A percentile compares a stretch with the other conserved stretches of the same genome.
These are phyloP conservation scores for Idaea straminata DNA, from an alignment of 2,888 invertebrate genomes.

Conservation along the genomic window DNA sequence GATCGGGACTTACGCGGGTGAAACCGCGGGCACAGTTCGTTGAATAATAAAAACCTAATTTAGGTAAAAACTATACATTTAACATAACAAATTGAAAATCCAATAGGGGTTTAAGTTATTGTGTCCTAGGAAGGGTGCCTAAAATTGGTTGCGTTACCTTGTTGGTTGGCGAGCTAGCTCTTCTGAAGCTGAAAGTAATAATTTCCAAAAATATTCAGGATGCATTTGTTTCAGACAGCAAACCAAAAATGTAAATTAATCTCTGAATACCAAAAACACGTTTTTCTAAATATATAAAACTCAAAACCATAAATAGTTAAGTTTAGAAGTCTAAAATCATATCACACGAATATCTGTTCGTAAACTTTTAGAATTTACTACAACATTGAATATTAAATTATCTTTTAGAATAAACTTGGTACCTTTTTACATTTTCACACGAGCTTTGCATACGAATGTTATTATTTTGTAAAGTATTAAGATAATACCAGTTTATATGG, in stretches of 20 bases:
- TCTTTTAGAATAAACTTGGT: neutral
- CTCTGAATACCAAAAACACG: neutral
- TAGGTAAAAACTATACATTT: no score
- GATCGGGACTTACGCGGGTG: no score
- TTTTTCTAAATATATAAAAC: neutral
- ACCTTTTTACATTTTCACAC: neutral
- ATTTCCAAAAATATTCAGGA: no score
- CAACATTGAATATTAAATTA: neutral
- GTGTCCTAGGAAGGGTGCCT: no score
- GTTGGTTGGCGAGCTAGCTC: no score
- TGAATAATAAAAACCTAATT: no score
- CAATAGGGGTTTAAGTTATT: no score
- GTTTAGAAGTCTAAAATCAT: neutral
- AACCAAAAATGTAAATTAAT: neutral
- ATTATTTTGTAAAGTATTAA: neutral
- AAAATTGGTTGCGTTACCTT: no score
- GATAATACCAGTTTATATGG: neutral
- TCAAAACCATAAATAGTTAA: neutral
- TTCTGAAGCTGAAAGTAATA: no score
- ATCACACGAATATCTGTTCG: neutral
- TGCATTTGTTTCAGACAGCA: no score
- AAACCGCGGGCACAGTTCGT: no score
- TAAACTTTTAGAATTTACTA: neutral
- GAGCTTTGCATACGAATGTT: neutral
- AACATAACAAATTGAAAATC: no score